Evolutionary conservation across 2,888 invertebrate species (phyloP).

Genomic region (Eulithis prunata): DNA sequence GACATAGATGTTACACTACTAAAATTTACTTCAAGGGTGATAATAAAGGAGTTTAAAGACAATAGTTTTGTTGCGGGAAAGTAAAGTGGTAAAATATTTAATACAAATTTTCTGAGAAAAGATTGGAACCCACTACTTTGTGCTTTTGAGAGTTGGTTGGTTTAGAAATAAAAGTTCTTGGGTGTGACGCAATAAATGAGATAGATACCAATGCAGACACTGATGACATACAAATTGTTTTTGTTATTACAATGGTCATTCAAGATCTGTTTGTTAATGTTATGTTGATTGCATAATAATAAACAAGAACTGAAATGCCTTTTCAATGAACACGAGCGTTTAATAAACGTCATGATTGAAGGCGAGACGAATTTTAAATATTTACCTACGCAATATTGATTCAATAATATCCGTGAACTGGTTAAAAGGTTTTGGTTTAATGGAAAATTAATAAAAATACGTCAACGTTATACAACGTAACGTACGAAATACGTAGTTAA

Average conservation of each 20-base stretch:
- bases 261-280: constrained; percentile 58
- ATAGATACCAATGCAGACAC: constrained; percentile 25
- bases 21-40: constrained; percentile 47
- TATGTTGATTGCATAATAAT: constrained; percentile 51
- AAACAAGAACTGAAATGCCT: constrained; percentile 50
- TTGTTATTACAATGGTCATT: constrained; percentile 56
- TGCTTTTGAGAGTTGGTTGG: constrained; percentile 1
- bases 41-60: constrained; percentile 44
- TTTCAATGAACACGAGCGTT: constrained; percentile 46
- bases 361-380: constrained; percentile 37
- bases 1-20: constrained; percentile 63
- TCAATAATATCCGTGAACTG: constrained; percentile 11
- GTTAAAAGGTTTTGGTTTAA: constrained; percentile 10
- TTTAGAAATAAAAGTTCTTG: background rate
- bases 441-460: constrained; percentile 2
- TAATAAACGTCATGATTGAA: constrained; percentile 33
- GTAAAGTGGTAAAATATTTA: constrained; percentile 15
- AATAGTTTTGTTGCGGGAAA: constrained; percentile 28
- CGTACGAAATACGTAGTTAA: background rate
- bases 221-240: constrained; percentile 58
- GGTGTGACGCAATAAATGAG: constrained; percentile 2
- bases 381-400: constrained; percentile 31
- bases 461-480: constrained; percentile 6
- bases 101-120: constrained; percentile 5
- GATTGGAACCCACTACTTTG: constrained; percentile 4